Evolutionary conservation across 2,113 vertebrate species (phyloP), one percentile per base, ranked within the genome.

Genomic region (Percopsis transmontana): DNA sequence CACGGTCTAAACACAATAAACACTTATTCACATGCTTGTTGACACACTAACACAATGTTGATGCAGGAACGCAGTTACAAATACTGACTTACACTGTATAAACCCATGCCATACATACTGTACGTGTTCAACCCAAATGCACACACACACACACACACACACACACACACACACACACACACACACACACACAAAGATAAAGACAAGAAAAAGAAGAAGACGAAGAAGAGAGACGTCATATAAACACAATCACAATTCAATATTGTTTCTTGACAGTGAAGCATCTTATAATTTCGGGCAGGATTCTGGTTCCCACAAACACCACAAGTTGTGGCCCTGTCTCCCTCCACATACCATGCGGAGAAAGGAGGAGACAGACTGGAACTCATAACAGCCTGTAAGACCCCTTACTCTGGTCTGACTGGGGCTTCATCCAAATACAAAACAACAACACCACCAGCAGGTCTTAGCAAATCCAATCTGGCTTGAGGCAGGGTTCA

Each of bases 311-410:
- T 82, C 76, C 72, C 78, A 78, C 76, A 83, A 75, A 61, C 62
- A 13, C 55, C 24, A 24, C 33, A 48, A 68, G 20, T 47, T 55
- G 47, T 52, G 5, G 65, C 77, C 62, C 39, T 39, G 67, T 71
- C 59, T 72, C 65, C 48, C 45, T 68, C 42, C 21, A 3, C 71
- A 76, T 68, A 75, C 60, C 45, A 11, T 14, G 40, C 63, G 12
- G 58, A 80, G 68, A 81, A 48, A 59, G 47, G 52, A 71, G 61
- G 68, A 85, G 74, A 72, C 80, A 70, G 62, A 27, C 66, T 63
- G 61, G 59, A 68, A 63, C 48, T 62, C 50, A 74, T 38, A 58
- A 56, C 44, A 67, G 15, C 63, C 72, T 76, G 58, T 38, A 20
- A 51, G 54, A 68, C 47, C 58, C 16, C 16, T 24, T 61, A 41